Conservation (phyloP, 2,113 vertebrate genomes). For the Cygnus buccinator region DNA sequence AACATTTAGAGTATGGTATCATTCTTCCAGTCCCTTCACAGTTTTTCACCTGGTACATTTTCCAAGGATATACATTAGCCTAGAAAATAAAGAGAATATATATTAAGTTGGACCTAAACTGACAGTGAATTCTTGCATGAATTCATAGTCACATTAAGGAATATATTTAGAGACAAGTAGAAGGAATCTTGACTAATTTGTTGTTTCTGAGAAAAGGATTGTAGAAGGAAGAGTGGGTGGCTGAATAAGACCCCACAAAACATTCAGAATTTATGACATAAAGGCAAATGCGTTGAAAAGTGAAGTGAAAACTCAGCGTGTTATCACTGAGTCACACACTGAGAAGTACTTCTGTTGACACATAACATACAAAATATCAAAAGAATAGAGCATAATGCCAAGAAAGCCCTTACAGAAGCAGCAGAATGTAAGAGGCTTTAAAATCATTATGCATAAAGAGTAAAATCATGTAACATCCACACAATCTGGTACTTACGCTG, state of each 20-base stretch:
- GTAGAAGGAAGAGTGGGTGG: conserved; percentile 20
- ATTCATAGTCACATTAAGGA: neutral
- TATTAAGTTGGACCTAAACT: neutral
- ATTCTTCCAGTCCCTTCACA: neutral
- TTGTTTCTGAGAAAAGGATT: conserved; percentile 27
- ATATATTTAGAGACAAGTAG: neutral
- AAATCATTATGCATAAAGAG: neutral
- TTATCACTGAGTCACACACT: neutral
- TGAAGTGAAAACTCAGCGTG: conserved; percentile 11
- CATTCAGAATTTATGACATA: neutral
- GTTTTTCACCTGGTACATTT: neutral
- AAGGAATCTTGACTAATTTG: conserved; percentile 26
- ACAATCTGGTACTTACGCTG: neutral
- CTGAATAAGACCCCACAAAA: conserved; percentile 30
- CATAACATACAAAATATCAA: neutral
- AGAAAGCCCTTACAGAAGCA: neutral
- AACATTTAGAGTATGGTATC: fast-evolving
- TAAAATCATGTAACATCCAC: neutral
- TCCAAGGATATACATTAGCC: neutral
- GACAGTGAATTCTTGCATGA: neutral
- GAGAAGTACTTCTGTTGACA: neutral
- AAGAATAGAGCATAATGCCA: neutral
- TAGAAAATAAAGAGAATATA: neutral
- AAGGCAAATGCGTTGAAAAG: neutral
- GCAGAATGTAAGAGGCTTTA: neutral